Base-by-base conservation (phyloP, 1,140 invertebrate species). In the Trachymyrmex cornetzi region DNA sequence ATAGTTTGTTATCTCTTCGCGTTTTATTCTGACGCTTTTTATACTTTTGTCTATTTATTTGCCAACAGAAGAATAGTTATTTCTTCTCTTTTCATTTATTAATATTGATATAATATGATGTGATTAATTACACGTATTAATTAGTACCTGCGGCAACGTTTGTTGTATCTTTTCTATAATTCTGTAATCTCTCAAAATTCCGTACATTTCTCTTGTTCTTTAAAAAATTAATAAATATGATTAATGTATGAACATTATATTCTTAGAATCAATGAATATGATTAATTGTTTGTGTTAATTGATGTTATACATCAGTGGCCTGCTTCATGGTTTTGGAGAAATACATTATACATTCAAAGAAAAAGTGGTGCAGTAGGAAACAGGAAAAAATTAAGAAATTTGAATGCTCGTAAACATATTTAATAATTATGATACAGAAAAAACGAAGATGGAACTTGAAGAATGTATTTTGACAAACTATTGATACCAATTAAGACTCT, bases 21-120 rank as follows among this genome's bases (percentile, higher is more conserved):
- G 85, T 57, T 81, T 86, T 59, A 48, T 3, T 86, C 75, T 67
- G 48, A 64, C 9, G 9, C 0, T 24, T 67, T 80, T 84, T 12
- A 19, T 16, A 74, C 14, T 64, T 66, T 85, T 50, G 16, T 75
- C 44, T 63, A 38, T 67, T 66, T 67, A 34, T 86, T 67, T 81
- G 44, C 3, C 3, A 48, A 53, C 57, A 11, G 3, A 82, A 79
- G 11, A 27, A 64, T 77, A 38, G 66, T 50, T 44, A 30, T 57
- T 79, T 22, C 34, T 81, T 27, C 11, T 59, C 14, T 12, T 11
- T 57, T 59, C 16, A 38, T 44, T 72, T n/a, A n/a, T 61, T 50
- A 50, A 24, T 67, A 30, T 38, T 9, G 34, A 34, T 34, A 34
- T 34, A 34, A 34, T 34, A 12, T 14, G n/a, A 38, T 14, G 12